Conservation (phyloP, 2,888 invertebrate species). For the Microplitis manilae region DNA sequence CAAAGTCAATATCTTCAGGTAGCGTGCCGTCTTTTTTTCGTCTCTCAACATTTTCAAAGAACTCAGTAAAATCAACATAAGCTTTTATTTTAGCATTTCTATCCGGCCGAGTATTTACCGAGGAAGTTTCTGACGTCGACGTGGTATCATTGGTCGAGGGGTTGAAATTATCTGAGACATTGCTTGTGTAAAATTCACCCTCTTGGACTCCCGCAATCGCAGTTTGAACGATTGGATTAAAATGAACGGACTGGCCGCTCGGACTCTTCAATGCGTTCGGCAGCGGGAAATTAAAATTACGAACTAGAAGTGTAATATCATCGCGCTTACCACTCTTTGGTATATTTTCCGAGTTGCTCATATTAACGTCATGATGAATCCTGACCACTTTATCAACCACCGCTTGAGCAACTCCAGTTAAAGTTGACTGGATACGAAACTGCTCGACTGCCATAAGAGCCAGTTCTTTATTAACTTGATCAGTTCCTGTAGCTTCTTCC, state of each 20-base stretch:
- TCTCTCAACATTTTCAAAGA: slow-evolving; percentile 81
- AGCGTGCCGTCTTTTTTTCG: slow-evolving; percentile 79
- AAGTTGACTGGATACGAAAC: slow-evolving; percentile 84
- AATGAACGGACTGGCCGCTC: slow-evolving; percentile 74
- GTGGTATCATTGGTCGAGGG: slow-evolving; percentile 69
- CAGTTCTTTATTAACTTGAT: slow-evolving; percentile 87
- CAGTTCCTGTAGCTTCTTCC: slow-evolving; percentile 83
- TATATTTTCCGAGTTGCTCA: slow-evolving; percentile 73
- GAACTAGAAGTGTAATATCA: slow-evolving; percentile 87
- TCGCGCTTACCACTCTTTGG: slow-evolving; percentile 78
- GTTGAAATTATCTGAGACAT: slow-evolving; percentile 60
- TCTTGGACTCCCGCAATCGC: slow-evolving; percentile 63
- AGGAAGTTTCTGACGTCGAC: slow-evolving; percentile 65
- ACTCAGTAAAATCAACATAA: slow-evolving; percentile 89
- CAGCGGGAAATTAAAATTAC: slow-evolving; percentile 88
- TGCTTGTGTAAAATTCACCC: slow-evolving; percentile 49
- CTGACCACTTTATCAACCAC: slow-evolving; percentile 88
- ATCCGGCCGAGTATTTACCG: slow-evolving; percentile 72
- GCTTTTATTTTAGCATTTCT: slow-evolving; percentile 82
- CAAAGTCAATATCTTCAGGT: slow-evolving; percentile 76
- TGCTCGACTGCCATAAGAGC: slow-evolving; percentile 86
- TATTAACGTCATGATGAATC: slow-evolving; percentile 85
- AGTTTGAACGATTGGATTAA: slow-evolving; percentile 77
- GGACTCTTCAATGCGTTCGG: slow-evolving; percentile 77
- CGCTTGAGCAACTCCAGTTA: slow-evolving; percentile 88